A percentile compares a stretch with the other conserved stretches of the same genome.
phyloP scores from a whole-genome alignment of 2,888 invertebrate species.

The Ophraella communa region DNA sequence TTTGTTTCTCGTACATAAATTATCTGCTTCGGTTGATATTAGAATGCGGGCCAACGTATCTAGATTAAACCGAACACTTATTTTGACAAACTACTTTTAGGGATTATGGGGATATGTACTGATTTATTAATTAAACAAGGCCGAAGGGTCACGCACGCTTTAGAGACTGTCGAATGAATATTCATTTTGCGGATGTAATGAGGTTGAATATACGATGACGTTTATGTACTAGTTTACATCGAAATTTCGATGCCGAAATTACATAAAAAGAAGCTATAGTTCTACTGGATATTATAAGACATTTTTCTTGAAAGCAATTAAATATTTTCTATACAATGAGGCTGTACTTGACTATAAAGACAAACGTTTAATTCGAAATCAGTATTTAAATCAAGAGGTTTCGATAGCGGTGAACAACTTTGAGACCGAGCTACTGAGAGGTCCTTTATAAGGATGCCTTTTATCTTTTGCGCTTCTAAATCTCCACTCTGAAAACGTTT shows the following conservation, averaged over 20 bases:
- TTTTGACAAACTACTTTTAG: slow-evolving; percentile 27
- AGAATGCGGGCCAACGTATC: slow-evolving; percentile 19
- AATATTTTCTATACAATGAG: too few relatives aligned
- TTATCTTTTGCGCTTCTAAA: too few relatives aligned
- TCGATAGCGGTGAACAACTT: too few relatives aligned
- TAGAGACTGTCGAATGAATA: slow-evolving; percentile 23
- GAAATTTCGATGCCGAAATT: slow-evolving; percentile 4
- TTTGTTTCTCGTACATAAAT: slow-evolving; percentile 17
- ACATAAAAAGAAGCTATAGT: background rate
- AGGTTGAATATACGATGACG: slow-evolving; percentile 27
- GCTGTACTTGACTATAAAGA: too few relatives aligned
- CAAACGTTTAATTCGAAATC: too few relatives aligned
- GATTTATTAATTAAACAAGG: slow-evolving; percentile 29
- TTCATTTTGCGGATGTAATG: slow-evolving; percentile 27
- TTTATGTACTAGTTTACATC: slow-evolving; percentile 11
- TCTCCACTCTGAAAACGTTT: too few relatives aligned
- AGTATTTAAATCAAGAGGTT: too few relatives aligned
- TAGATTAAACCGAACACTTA: slow-evolving; percentile 25
- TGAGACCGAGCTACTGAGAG: too few relatives aligned
- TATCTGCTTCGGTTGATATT: slow-evolving; percentile 13
- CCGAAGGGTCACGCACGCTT: slow-evolving; percentile 25
- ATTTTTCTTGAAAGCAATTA: too few relatives aligned
- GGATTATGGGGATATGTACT: slow-evolving; percentile 27
- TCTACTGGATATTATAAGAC: background rate
- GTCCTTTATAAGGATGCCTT: too few relatives aligned